Conservation (phyloP, 2,797 vertebrate species). For the Molossus molossus region DNA sequence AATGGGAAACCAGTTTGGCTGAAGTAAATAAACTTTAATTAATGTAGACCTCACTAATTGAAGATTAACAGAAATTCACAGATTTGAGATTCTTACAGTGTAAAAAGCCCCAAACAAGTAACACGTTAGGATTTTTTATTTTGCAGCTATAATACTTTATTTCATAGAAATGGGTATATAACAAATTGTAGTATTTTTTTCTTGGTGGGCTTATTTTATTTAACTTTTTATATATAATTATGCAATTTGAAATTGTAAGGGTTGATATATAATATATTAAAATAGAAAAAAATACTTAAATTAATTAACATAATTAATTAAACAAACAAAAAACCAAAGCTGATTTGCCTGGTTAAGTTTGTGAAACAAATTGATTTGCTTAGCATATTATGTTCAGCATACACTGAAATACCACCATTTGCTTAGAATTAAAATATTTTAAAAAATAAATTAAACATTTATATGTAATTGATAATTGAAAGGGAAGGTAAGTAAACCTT, state of each 20-base stretch:
- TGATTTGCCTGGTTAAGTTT: constrained; percentile 20
- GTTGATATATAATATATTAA: neutral
- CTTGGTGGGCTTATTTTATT: constrained; percentile 39
- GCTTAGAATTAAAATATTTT: constrained; percentile 57
- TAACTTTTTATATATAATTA: constrained; percentile 23
- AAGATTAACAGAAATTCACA: constrained; percentile 48
- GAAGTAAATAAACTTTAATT: constrained; percentile 47
- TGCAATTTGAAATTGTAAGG: constrained; percentile 47
- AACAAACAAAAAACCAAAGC: neutral
- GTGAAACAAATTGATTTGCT: neutral
- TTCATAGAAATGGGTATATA: neutral
- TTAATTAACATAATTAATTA: constrained; percentile 30
- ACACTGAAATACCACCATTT: neutral
- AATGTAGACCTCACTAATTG: constrained; percentile 27
- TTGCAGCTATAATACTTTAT: neutral
- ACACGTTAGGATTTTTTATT: neutral
- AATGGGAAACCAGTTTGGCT: constrained; percentile 45
- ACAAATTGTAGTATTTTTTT: neutral
- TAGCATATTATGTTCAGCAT: constrained; percentile 43
- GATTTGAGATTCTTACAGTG: neutral
- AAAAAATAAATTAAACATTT: constrained; percentile 52
- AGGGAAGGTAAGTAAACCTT: constrained; percentile 18
- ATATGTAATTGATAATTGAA: constrained; percentile 47
- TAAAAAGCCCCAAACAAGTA: constrained; percentile 48
- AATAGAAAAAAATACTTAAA: constrained; percentile 49